Conservation (phyloP, 2,797 vertebrate species). For the Arvicola amphibius region DNA sequence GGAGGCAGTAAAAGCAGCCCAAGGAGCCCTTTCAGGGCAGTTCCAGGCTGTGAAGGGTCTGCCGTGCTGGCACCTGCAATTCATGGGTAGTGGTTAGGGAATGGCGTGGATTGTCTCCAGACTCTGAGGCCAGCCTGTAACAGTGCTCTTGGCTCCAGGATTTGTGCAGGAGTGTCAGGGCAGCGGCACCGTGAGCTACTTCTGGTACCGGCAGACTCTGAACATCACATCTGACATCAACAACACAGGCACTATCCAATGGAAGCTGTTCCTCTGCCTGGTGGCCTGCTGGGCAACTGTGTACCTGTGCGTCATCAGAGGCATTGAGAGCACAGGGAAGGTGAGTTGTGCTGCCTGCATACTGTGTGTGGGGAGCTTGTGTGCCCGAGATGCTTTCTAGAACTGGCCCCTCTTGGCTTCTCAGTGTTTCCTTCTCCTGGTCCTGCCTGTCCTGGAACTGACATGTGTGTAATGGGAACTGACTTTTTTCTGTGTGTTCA, state of each 20-base stretch:
- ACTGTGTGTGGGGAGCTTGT: too few relatives aligned
- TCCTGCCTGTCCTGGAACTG: background rate
- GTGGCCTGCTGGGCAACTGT: conserved; percentile 90
- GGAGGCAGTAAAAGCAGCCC: background rate
- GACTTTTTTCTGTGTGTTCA: background rate
- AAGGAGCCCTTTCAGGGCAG: background rate
- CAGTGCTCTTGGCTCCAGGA: conserved; percentile 82
- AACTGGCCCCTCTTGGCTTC: too few relatives aligned
- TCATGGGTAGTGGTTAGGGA: background rate
- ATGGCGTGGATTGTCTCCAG: background rate
- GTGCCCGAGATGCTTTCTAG: background rate
- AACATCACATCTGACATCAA: conserved; percentile 89
- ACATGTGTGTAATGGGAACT: too few relatives aligned
- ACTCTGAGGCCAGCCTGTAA: background rate
- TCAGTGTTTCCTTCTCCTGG: background rate
- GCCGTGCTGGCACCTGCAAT: background rate
- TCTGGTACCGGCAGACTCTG: conserved; percentile 95
- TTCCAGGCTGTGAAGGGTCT: background rate
- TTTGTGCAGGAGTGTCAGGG: conserved; percentile 89
- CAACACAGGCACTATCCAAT: conserved; percentile 88
- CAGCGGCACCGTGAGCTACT: conserved; percentile 93
- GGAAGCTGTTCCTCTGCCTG: conserved; percentile 91
- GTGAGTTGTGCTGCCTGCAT: conserved; percentile 77
- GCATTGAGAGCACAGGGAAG: conserved; percentile 94
- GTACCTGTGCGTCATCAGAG: conserved; percentile 93